Conservation (phyloP, 2,888 invertebrate genomes). For the Tholera decimalis region DNA sequence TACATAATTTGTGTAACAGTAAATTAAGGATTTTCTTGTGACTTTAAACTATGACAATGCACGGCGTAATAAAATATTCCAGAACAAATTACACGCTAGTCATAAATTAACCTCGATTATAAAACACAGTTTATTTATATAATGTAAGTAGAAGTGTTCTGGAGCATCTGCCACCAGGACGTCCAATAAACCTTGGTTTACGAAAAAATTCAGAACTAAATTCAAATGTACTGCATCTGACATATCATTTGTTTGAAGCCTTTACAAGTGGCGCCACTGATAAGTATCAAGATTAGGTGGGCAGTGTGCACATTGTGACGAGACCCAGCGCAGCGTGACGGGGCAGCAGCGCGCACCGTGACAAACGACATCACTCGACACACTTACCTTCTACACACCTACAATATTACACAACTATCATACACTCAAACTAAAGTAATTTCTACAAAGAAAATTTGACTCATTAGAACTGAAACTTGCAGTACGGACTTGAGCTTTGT, state of each 20-base stretch:
- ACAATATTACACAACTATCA: conserved; percentile 18
- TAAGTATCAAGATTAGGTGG: conserved; percentile 28
- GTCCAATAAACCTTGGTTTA: conserved; percentile 2
- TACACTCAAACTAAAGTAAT: conserved; percentile 6
- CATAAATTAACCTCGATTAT: conserved; percentile 15
- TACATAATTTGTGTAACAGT: neutral
- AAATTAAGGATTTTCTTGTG: neutral
- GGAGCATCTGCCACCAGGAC: conserved; percentile 14
- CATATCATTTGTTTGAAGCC: neutral
- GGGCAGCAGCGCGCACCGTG: conserved; percentile 72
- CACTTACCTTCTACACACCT: conserved; percentile 54
- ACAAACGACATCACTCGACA: conserved; percentile 70
- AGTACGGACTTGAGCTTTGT: neutral
- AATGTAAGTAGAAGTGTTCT: conserved; percentile 11
- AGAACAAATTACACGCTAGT: conserved; percentile 16
- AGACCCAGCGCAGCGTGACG: conserved; percentile 80
- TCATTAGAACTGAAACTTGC: neutral
- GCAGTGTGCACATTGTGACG: conserved; percentile 64
- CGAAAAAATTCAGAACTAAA: neutral
- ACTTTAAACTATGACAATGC: neutral
- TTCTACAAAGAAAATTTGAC: neutral
- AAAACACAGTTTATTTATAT: conserved; percentile 22
- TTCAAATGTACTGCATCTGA: conserved; percentile 2
- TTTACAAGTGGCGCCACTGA: conserved; percentile 3
- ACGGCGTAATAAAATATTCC: neutral